Evolutionary conservation across 2,797 vertebrate species (phyloP).

Genomic region (Xenopus petersii): DNA sequence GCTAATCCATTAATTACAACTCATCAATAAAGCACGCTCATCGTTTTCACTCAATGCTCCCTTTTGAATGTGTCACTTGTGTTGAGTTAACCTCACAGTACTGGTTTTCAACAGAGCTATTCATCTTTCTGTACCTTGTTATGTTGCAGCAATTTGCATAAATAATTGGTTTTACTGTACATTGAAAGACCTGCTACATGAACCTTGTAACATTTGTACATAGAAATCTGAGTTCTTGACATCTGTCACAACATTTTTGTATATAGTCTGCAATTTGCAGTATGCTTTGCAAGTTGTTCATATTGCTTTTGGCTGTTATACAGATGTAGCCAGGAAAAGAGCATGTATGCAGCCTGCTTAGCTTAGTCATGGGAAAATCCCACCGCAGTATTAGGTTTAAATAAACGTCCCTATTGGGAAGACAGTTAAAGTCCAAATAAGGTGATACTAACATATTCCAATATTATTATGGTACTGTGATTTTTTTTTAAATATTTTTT

Average conservation of each 20-base stretch:
- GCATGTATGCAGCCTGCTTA: not conserved
- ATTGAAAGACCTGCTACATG: conserved; percentile 15
- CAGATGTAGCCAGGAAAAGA: not conserved
- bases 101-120: conserved; percentile 18
- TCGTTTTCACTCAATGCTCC: conserved; percentile 11
- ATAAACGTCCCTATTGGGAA: no score
- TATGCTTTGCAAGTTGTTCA: not conserved
- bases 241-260: conserved; percentile 9
- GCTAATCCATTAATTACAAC: conserved; percentile 6
- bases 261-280: conserved; percentile 6
- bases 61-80: not conserved
- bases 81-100: conserved; percentile 6
- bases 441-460: no score
- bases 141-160: conserved; percentile 21
- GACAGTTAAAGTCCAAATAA: no score
- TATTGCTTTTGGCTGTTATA: not conserved
- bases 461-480: no score
- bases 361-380: not conserved
- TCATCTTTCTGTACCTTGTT: conserved; percentile 6
- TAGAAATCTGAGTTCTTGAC: conserved; percentile 8
- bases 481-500: no score
- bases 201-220: conserved; percentile 20
- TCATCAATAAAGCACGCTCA: conserved; percentile 12
- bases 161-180: conserved; percentile 28
- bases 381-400: no score